Evolutionary conservation across 2,888 invertebrate species (phyloP).

Genomic region (Trissonchulus sp.): DNA sequence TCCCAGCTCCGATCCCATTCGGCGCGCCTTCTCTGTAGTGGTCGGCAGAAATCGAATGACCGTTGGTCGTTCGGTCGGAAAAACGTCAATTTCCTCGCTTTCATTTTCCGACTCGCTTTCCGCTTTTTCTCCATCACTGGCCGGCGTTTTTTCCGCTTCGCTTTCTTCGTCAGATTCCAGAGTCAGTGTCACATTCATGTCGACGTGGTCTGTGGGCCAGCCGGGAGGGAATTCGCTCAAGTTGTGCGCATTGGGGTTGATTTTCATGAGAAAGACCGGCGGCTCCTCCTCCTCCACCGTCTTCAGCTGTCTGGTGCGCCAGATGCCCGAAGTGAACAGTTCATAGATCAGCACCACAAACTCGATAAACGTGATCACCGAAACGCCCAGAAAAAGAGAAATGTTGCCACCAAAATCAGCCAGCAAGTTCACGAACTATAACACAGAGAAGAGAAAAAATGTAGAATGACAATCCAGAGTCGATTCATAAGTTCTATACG

Average conservation of each 20-base stretch:
- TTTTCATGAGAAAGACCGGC: neutral
- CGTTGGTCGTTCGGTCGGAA: too few relatives aligned
- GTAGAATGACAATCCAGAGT: neutral
- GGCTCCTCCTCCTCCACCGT: neutral
- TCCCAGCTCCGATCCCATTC: too few relatives aligned
- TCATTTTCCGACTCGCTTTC: too few relatives aligned
- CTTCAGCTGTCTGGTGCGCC: neutral
- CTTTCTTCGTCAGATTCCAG: neutral
- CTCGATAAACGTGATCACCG: conserved; percentile 16
- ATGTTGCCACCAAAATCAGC: conserved; percentile 24
- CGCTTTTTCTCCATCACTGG: too few relatives aligned
- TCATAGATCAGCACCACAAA: conserved; percentile 14
- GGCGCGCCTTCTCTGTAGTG: too few relatives aligned
- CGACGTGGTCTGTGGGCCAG: neutral
- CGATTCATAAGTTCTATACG: neutral
- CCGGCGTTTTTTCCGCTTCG: too few relatives aligned
- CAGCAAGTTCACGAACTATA: conserved; percentile 15
- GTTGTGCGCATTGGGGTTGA: neutral
- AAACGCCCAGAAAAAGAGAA: conserved; percentile 11
- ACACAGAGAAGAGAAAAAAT: neutral
- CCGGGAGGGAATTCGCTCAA: neutral
- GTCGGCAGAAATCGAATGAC: too few relatives aligned
- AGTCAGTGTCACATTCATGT: neutral
- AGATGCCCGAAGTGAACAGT: neutral
- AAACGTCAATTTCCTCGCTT: too few relatives aligned